Conservation (phyloP, 2,888 invertebrate species). For the Tenthredo amoena region DNA sequence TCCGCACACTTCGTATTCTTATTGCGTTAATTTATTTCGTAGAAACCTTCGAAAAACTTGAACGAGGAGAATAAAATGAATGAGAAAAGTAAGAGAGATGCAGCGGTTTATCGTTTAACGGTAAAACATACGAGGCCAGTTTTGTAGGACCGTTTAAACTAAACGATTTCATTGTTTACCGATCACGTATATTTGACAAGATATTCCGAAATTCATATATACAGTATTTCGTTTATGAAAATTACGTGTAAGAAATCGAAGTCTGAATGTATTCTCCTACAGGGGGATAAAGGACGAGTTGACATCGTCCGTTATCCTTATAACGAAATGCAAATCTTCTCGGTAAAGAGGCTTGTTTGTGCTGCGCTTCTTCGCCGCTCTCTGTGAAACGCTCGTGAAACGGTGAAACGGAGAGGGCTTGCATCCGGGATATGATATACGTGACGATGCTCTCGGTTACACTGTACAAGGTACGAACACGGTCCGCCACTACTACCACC, state of each 20-base stretch:
- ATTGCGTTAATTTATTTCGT: neutral
- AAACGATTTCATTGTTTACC: slow-evolving; percentile 25
- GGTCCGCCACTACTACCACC: neutral
- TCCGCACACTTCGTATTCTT: neutral
- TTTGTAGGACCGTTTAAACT: neutral
- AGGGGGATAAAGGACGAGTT: neutral
- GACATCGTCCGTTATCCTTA: slow-evolving; percentile 28
- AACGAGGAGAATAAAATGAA: neutral
- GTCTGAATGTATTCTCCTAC: neutral
- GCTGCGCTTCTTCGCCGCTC: neutral
- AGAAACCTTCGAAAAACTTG: neutral
- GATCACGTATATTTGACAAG: slow-evolving; percentile 3
- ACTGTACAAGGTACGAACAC: neutral
- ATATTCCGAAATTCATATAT: neutral
- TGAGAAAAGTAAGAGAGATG: neutral
- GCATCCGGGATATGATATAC: slow-evolving; percentile 33
- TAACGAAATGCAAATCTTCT: slow-evolving; percentile 33
- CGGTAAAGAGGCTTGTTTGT: neutral
- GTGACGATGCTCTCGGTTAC: neutral
- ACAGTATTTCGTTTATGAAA: neutral
- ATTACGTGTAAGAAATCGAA: neutral
- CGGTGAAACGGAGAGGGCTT: slow-evolving; percentile 22
- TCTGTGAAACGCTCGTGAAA: neutral
- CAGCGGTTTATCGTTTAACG: neutral
- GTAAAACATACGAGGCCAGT: slow-evolving; percentile 4